Base-by-base conservation (phyloP, 2,888 invertebrate species). In the Trichogramma evanescens region DNA sequence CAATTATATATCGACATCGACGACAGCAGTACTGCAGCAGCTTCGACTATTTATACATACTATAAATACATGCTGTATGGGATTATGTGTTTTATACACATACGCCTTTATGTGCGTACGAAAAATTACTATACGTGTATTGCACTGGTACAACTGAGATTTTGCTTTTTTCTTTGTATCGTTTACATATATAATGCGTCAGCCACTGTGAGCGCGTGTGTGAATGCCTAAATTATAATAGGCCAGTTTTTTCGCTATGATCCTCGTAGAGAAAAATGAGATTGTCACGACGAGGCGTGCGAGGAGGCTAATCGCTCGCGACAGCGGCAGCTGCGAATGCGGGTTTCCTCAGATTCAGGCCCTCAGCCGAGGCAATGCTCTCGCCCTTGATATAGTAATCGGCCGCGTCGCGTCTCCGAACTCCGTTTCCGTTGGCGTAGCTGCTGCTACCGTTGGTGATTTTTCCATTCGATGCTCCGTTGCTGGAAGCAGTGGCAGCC, bases 301-400 rank as follows among this genome's bases (percentile, higher is more conserved):
- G 58, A 59, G 44, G 63, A 52, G 56, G 68, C 74, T 74, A 76
- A 62, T 77, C 74, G 64, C 70, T 68, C 61, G 48, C 48, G 1
- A 45, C 59, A 7, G 61, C 59, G 6, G 60, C 63, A 6, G 63
- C 61, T 1, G 45, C 63, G 38, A 50, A 46, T 38, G 72, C 76
- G 7, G 77, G 67, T 59, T 76, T 78, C 66, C 77, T 67, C 48
- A 76, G 66, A 56, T 72, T 74, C 45, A 77, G 67, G 26, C 26
- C 26, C 62, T 76, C 76, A 61, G 72, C 70, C 13, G 74, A 73
- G 38, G 77, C 75, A 51, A 76, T 67, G 59, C 73, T 77, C 63
- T 79, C 78, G 59, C 80, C 82, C 69, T 81, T 82, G 57, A 82
- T 77, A 66, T 82, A 82, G 68, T 82, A 82, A 68, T 82, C 82